Evolutionary conservation across 1,140 invertebrate species (phyloP).

Genomic region (Palaemon carinicauda): DNA sequence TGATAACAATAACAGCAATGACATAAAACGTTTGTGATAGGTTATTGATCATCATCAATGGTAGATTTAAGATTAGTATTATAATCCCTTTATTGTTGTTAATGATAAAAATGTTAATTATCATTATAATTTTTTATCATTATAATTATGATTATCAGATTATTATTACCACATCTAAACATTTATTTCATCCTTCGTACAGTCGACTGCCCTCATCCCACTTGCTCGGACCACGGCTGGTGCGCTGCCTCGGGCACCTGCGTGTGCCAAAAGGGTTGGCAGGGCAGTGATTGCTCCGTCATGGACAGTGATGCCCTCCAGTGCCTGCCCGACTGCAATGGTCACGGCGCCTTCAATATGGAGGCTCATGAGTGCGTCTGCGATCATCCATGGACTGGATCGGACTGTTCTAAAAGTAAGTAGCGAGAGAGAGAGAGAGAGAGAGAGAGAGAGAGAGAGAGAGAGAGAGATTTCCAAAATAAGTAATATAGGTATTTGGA

Average conservation of each 20-base stretch:
- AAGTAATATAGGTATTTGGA: too few relatives aligned
- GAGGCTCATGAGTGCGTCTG: slow-evolving; percentile 88
- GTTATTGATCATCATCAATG: too few relatives aligned
- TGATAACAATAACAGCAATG: too few relatives aligned
- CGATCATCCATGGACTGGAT: slow-evolving; percentile 89
- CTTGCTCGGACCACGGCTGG: slow-evolving; percentile 96
- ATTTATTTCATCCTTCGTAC: not conserved
- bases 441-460: not conserved
- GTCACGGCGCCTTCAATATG: slow-evolving; percentile 91
- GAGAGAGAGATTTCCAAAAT: not conserved
- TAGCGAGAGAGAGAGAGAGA: not conserved
- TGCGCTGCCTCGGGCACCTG: slow-evolving; percentile 93
- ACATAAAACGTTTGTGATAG: too few relatives aligned
- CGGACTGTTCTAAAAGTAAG: slow-evolving; percentile 81
- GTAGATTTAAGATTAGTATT: too few relatives aligned
- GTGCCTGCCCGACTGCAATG: slow-evolving; percentile 92
- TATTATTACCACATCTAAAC: too few relatives aligned
- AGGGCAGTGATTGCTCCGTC: slow-evolving; percentile 88
- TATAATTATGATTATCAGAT: not conserved
- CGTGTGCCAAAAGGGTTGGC: slow-evolving; percentile 96
- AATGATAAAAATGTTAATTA: too few relatives aligned
- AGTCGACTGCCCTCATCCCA: slow-evolving; percentile 95
- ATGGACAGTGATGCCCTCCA: slow-evolving; percentile 92
- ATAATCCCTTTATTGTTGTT: too few relatives aligned
- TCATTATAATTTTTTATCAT: too few relatives aligned